Evolutionary conservation across 2,888 invertebrate genomes (phyloP), one percentile per base, ranked within the genome.

Genomic region (Meteorus cinctellus): DNA sequence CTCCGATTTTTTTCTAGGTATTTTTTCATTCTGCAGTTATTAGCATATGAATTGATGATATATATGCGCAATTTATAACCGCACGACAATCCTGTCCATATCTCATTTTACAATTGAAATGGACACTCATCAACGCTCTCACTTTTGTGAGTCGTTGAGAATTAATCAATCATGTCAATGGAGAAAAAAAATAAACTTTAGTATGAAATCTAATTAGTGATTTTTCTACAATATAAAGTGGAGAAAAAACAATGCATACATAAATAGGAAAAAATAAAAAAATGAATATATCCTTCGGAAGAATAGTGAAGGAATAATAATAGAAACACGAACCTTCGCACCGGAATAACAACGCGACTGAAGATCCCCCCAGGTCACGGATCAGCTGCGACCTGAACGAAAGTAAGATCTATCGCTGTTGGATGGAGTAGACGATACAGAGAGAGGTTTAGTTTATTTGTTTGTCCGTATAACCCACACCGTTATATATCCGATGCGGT

Each of bases 361-460:
- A 31, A 68, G 65, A 75, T 70, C 51, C 19, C 75, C 51, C 14
- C 75, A 16, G 65, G 69, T 75, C 75, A 68, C 24, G 70, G 70
- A 69, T 75, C 70, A 70, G 70, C 27, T 48, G 75, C 45, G 75
- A 63, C 63, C 70, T 63, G 41, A 75, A 75, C 69, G 70, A 75
- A 75, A 63, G 75, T 75, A 62, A 62, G 62, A 62, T 62, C 62
- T 62, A 62, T 62, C 62, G 62, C 27, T 62, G 62, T 31, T 62
- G 29, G 27, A 29, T n/a, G 62, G 29, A 16, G n/a, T 14, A 41
- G 41, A 16, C 14, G 29, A 29, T 62, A 62, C 62, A 27, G n/a
- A 31, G 62, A 29, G 31, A 29, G 31, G n/a, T 62, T 29, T n/a
- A 29, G 31, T 29, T 31, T 60, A 29, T 60, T 60, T 60, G 31